Percentiles rank a stretch among this genome's conserved stretches.
These are phyloP conservation scores for Gobiocypris rarus DNA, from an alignment of 2,113 vertebrate genomes.

Conservation along the genomic window DNA sequence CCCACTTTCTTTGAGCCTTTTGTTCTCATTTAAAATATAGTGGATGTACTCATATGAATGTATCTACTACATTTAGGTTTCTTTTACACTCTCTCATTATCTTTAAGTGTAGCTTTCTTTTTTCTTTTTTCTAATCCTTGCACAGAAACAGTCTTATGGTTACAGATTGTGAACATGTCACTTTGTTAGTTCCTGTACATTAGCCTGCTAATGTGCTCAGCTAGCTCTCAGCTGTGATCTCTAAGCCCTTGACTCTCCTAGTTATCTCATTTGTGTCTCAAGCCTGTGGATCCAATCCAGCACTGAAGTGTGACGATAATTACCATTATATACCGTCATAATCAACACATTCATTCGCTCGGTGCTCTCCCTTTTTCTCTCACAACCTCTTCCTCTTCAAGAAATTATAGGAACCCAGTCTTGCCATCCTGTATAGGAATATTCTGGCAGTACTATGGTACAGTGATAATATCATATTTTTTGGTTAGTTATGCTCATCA, in stretches of 20 bases:
- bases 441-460: neutral
- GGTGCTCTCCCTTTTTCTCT: neutral
- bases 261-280: slow-evolving; percentile 36
- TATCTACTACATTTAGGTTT: neutral
- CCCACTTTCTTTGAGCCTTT: neutral
- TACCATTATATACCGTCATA: slow-evolving; percentile 14
- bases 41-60: neutral
- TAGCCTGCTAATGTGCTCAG: slow-evolving; percentile 21
- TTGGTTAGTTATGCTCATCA: neutral
- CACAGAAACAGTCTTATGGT: neutral
- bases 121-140: neutral
- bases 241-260: slow-evolving; percentile 5
- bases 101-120: slow-evolving; percentile 2
- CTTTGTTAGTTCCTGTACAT: slow-evolving; percentile 31
- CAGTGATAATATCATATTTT: neutral
- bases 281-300: slow-evolving; percentile 16
- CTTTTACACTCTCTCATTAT: neutral
- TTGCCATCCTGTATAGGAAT: neutral
- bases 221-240: slow-evolving; percentile 6
- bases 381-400: neutral
- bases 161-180: slow-evolving; percentile 10
- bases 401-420: neutral
- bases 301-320: slow-evolving; percentile 15
- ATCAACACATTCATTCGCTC: slow-evolving; percentile 12
- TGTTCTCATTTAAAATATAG: no score